Percentiles rank a stretch among this genome's conserved stretches.
Conservation (phyloP, 2,113 vertebrate species). For the Anguilla japonica region DNA sequence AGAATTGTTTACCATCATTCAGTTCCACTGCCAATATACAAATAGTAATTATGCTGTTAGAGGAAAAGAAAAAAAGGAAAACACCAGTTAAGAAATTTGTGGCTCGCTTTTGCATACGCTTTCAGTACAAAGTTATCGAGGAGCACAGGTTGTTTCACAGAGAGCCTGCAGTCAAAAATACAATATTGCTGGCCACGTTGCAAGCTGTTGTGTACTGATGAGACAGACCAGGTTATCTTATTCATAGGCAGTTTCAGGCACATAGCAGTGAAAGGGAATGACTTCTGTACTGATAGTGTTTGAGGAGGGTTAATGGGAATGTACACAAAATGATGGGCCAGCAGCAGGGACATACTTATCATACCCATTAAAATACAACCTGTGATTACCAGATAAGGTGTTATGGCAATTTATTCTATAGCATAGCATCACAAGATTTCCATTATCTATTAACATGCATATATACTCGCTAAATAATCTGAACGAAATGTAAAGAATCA, state of each 20-base stretch:
- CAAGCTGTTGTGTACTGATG: constrained; percentile 39
- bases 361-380: background rate
- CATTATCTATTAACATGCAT: constrained; percentile 54
- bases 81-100: constrained; percentile 72
- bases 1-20: constrained; percentile 75
- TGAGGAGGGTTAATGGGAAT: constrained; percentile 39
- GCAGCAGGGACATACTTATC: constrained; percentile 15
- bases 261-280: constrained; percentile 33
- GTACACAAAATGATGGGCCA: constrained; percentile 24
- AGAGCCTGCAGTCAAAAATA: constrained; percentile 77
- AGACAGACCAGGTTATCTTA: constrained; percentile 56
- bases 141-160: constrained; percentile 77
- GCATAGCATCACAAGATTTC: constrained; percentile 3
- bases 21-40: constrained; percentile 74
- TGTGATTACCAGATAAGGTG: background rate
- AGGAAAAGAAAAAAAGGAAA: constrained; percentile 35
- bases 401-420: background rate
- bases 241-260: constrained; percentile 32
- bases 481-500: constrained; percentile 67
- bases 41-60: constrained; percentile 75
- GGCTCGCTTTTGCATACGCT: constrained; percentile 73
- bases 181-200: constrained; percentile 66
- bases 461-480: background rate
- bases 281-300: constrained; percentile 35
- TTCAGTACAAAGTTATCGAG: constrained; percentile 80